Conservation (phyloP, 2,113 vertebrate species). For the Pleuronectes platessa region DNA sequence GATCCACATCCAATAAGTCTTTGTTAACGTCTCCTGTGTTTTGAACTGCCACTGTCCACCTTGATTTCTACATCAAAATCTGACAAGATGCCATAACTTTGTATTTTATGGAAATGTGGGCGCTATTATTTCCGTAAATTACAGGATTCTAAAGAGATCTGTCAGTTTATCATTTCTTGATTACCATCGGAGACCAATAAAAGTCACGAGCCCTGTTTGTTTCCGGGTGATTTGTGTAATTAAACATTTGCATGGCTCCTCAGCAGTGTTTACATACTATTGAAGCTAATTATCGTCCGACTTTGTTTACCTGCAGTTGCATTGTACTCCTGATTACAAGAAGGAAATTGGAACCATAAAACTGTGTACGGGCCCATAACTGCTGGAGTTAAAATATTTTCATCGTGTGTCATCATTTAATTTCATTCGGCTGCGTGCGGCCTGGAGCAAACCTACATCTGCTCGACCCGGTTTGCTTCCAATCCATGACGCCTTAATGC, state of each 20-base stretch:
- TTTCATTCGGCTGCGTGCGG: not conserved
- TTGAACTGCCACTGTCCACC: not conserved
- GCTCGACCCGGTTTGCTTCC: not conserved
- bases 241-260: constrained; percentile 17
- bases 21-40: not conserved
- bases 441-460: not conserved
- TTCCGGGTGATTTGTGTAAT: constrained; percentile 7
- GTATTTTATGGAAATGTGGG: not conserved
- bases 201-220: constrained; percentile 7
- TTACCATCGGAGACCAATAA: not conserved
- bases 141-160: not conserved
- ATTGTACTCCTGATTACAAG: not conserved
- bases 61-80: not conserved
- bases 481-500: not conserved
- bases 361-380: not conserved
- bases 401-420: not conserved
- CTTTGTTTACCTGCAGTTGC: not conserved
- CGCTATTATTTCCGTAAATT: not conserved
- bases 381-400: constrained; percentile 16
- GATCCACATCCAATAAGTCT: not conserved
- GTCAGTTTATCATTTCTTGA: constrained; percentile 18
- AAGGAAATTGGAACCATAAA: not conserved
- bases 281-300: not conserved
- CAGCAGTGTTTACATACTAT: not conserved
- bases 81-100: not conserved